A percentile compares a stretch with the other conserved stretches of the same genome.
Evolutionary conservation across 2,888 invertebrate genomes (phyloP).

Genomic region (Zelleria hepariella): DNA sequence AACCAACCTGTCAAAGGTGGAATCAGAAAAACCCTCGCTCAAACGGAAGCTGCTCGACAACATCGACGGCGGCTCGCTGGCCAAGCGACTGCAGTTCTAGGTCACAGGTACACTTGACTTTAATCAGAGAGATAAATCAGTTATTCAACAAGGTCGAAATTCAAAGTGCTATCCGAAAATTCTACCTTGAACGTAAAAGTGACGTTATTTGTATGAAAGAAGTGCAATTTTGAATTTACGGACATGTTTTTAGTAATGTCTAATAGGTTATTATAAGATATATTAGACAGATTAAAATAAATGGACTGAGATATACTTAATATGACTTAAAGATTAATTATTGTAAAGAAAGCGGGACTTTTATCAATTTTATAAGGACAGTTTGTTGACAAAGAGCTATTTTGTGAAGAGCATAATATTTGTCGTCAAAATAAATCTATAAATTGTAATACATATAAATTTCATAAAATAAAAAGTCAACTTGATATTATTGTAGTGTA

Average conservation of each 20-base stretch:
- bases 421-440: not conserved
- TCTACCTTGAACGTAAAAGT: not conserved
- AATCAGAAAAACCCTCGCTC: slow-evolving; percentile 76
- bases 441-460: not conserved
- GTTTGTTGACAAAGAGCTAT: not conserved
- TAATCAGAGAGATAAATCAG: not conserved
- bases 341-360: not conserved
- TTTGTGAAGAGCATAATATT: not conserved
- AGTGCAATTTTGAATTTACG: not conserved
- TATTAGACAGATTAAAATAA: too few species aligned
- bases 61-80: slow-evolving; percentile 77
- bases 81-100: slow-evolving; percentile 79
- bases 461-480: not conserved
- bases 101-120: not conserved
- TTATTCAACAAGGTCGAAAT: not conserved
- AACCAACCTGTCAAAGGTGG: slow-evolving; percentile 72
- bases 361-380: not conserved
- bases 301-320: too few species aligned
- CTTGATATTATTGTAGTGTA: not conserved
- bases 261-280: too few species aligned
- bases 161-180: not conserved
- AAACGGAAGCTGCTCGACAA: slow-evolving; percentile 83
- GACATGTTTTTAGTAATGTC: not conserved
- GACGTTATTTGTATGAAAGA: not conserved
- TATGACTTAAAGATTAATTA: not conserved